Evolutionary conservation across 2,113 vertebrate genomes (phyloP).

Genomic region (Raja brachyura): DNA sequence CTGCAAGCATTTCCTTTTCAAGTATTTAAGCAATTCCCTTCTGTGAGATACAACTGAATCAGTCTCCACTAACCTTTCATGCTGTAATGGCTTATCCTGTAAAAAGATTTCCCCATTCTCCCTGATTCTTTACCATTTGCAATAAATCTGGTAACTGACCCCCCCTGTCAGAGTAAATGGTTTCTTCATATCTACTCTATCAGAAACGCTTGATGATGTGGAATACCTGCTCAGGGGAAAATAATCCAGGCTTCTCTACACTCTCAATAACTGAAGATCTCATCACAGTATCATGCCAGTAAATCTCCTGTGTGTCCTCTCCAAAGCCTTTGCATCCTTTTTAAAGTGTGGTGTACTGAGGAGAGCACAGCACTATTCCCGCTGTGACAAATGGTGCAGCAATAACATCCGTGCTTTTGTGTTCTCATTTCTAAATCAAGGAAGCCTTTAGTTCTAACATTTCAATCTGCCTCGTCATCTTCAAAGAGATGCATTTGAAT

Average conservation of each 20-base stretch:
- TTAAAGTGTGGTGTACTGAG: no score
- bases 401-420: no score
- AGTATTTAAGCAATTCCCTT: neutral
- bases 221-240: neutral
- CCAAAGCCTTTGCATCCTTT: no score
- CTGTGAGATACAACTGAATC: neutral
- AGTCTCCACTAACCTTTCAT: neutral
- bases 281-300: neutral
- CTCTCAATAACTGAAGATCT: neutral
- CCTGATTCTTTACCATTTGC: neutral
- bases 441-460: neutral
- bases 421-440: neutral
- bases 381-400: no score
- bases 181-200: no score
- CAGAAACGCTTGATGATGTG: neutral
- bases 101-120: neutral
- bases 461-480: neutral
- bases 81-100: neutral
- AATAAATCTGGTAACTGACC: neutral
- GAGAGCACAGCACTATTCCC: no score
- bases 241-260: no score
- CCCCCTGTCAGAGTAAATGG: neutral
- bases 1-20: neutral
- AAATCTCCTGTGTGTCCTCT: neutral
- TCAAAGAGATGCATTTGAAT: neutral